Evolutionary conservation across 2,113 vertebrate genomes (phyloP), one percentile per base, ranked within the genome.

Genomic region (Odocoileus hemionus): DNA sequence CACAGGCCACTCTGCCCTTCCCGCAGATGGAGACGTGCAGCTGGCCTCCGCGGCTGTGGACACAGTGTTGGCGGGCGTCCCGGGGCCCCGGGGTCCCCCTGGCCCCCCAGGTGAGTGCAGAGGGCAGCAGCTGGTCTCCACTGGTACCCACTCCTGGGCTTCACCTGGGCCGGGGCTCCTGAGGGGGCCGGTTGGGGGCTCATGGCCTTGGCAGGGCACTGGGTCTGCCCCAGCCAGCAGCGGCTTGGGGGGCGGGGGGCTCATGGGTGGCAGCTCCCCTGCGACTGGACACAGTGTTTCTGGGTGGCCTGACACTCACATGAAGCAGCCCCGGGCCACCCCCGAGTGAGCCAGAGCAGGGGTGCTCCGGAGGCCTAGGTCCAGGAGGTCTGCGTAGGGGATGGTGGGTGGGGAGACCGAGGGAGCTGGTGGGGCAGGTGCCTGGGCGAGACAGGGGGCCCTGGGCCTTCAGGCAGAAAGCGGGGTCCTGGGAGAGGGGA

Each of bases 61-160:
- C 97, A 99, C 99, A 2, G 98, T 99, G 95, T 96, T 99, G 98
- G 98, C 99, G 0, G 99, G 99, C 1, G 74, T 99, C 97, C 99
- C 99, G 0, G 99, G 99, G 36, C 98, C 99, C 2, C 98, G 98
- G 30, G 99, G 99, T 7, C 98, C 99, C 23, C 99, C 99, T 0
- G 99, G 99, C 2, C 99, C 99, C 0, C 99, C 99, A 97, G 99
- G 99, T 99, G 98, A 97, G 97, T 39, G 11, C 82, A n/a, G 3
- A 50, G 61, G 15, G 4, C 84, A 60, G 74, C 15, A 47, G 16
- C 67, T n/a, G 36, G 36, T 14, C 55, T 23, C 55, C 19, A 23
- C 1, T 6, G 21, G 67, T 13, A 13, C 28, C 15, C 57, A 30
- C 0, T 58, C 33, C 52, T 52, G 58, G 47, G 54, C 54, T 47